Evolutionary conservation across 2,888 invertebrate genomes (phyloP).

Genomic region (Myopa testacea): DNA sequence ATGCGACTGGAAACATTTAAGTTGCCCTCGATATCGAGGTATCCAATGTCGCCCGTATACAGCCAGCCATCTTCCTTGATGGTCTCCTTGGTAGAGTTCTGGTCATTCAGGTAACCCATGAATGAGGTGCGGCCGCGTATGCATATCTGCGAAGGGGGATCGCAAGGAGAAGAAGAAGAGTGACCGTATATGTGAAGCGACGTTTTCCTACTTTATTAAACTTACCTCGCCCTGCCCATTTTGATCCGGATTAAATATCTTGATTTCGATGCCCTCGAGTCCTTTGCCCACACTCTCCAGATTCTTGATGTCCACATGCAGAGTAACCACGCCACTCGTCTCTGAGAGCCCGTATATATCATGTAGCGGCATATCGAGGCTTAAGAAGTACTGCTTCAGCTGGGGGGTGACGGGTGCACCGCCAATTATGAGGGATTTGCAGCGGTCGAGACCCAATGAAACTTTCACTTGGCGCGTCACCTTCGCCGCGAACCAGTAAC

Average conservation of each 20-base stretch:
- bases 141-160: slow-evolving; percentile 69
- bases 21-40: slow-evolving; percentile 77
- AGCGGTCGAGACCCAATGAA: slow-evolving; percentile 81
- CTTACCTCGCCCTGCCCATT: slow-evolving; percentile 80
- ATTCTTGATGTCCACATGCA: slow-evolving; percentile 58
- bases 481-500: slow-evolving; percentile 68
- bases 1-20: slow-evolving; percentile 80
- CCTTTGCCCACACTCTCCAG: slow-evolving; percentile 79
- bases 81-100: slow-evolving; percentile 79
- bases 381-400: slow-evolving; percentile 85
- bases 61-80: slow-evolving; percentile 86
- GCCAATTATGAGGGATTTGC: slow-evolving; percentile 76
- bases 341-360: slow-evolving; percentile 93
- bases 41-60: slow-evolving; percentile 88
- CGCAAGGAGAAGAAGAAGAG: too few relatives aligned
- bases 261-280: slow-evolving; percentile 76
- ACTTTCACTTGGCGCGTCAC: slow-evolving; percentile 81
- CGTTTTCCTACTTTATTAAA: background rate
- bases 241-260: slow-evolving; percentile 75
- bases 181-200: background rate
- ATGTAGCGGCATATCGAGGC: slow-evolving; percentile 82
- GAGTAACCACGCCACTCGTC: slow-evolving; percentile 80
- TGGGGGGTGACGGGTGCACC: slow-evolving; percentile 87
- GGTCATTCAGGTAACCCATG: slow-evolving; percentile 86
- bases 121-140: slow-evolving; percentile 84